Evolutionary conservation across 2,888 invertebrate species (phyloP), one percentile per base, ranked within the genome.

Genomic region (Timandra comae): DNA sequence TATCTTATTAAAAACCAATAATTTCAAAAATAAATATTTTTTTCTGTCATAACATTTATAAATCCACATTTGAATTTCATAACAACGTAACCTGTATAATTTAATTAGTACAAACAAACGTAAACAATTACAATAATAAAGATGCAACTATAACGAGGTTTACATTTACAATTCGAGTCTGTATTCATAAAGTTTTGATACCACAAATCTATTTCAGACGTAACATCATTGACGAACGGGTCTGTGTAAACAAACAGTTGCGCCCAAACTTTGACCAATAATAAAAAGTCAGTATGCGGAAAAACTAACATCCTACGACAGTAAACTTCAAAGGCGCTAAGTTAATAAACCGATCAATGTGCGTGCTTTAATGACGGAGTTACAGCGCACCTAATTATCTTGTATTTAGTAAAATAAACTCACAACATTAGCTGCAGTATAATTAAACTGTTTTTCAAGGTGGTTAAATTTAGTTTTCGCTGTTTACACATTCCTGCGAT

Each of bases 271-370:
- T 82, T 78, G 68, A 73, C 73, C 82, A 82, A 84, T 81, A 75
- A 82, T 82, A 84, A 85, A 84, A 84, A 84, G 78, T 73, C 79
- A 80, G 72, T 80, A 73, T 80, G 81, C 80, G 82, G 84, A 82
- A 84, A 84, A 84, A 85, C 84, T 84, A 85, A 85, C 85, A 85
- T 84, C 84, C 84, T 82, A 63, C 61, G 56, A 49, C 65, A 58
- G 66, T 81, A 76, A 79, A 84, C 63, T 63, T 85, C 84, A 85
- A 85, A 84, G 78, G 60, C 44, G 27, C 46, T 39, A 46, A 58
- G 71, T 68, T 77, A 71, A 80, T 80, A 77, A 71, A 76, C 69
- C 70, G 70, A 81, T 81, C 82, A 80, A 74, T 81, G 72, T 63
- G 67, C 56, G 63, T 58, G 60, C 47, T 71, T 69, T 74, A 72